Evolutionary conservation across 2,888 invertebrate species (phyloP), one percentile per base, ranked within the genome.

Genomic region (Andrena fulva): DNA sequence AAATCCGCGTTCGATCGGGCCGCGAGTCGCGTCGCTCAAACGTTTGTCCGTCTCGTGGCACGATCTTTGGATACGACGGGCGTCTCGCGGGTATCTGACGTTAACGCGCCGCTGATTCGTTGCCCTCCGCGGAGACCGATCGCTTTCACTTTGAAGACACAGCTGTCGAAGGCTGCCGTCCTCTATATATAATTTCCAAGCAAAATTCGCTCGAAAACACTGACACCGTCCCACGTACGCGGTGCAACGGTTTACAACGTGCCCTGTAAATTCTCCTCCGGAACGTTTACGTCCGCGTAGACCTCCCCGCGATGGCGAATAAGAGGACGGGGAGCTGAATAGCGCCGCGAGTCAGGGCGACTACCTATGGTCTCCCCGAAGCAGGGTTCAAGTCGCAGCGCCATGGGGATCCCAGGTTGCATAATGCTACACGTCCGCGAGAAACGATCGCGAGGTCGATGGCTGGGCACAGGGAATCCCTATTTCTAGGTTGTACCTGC

Each of bases 1-100:
- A 91, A 91, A 89, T 89, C 86, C 88, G 68, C 87, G 80, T 86
- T 73, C 86, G 70, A 80, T 84, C 82, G 79, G 78, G 85, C 86
- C 78, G 84, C 77, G 71, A 77, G 77, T 56, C 77, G 84, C 83
- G 84, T 82, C 84, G 84, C 85, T 89, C 84, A 77, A 86, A 79
- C 74, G 82, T 77, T 77, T 77, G 84, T 70, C 73, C 77, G 74
- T 48, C 74, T 83, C 81, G 56, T 27, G 64, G 59, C 73, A 63
- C 64, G 73, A 72, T 42, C 77, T 69, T 54, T 72, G 64, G 56
- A 72, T 67, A 59, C 42, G 20, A 60, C 56, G 66, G 42, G 56
- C 60, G 71, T 77, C 82, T 67, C 54, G 35, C 29, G 29, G 56
- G 59, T 81, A 77, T 79, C 79, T 79, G 72, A 81, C 72, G 69